Base-by-base conservation (phyloP, 35 echinoderm and acorn worm genomes). In the Ophioderma brevispina region DNA sequence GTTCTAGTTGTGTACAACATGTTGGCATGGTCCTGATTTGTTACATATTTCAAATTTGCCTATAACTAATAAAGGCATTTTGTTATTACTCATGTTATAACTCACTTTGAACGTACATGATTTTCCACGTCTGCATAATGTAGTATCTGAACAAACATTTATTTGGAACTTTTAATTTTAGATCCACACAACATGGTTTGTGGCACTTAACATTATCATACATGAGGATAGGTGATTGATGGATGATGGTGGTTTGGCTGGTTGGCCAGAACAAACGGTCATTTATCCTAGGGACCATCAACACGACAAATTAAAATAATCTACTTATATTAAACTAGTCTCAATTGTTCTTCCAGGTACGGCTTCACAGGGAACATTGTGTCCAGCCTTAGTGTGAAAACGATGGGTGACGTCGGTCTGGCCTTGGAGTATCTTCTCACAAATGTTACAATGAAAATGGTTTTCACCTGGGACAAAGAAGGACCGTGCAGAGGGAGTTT, bases 341-440 rank as follows among this genome's bases (percentile, higher is more conserved):
- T 15, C 14, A n/a, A 63, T 63, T 15, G n/a, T 14, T 63, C 55
- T 55, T 21, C 21, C 75, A 92, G 92, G 32, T 94, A 88, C 63
- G 92, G 92, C 42, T 94, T 32, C 92, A 88, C 28, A 88, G 79
- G 38, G 59, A 94, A 38, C 83, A 94, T 30, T 84, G 92, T 84
- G 28, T 89, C 23, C 40, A 35, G 92, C 92, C 19, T 80, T 94
- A 23, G n/a, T n/a, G n/a, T 63, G 55, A 79, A 94, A 81, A 87
- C 64, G 32, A 85, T 76, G 42, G 76, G 80, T 89, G 92, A 94
- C 59, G 86, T 88, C 52, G 92, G 87, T n/a, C 11, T 84, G 23
- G 92, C 92, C 37, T 42, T 94, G 19, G 92, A 94, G 63, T 78
- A 84, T 37, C 82, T 94, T 18, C 87, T 89, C n/a, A 77, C 76